phyloP scores from a whole-genome alignment of 2,113 vertebrate species.

The Neofelis nebulosa region DNA sequence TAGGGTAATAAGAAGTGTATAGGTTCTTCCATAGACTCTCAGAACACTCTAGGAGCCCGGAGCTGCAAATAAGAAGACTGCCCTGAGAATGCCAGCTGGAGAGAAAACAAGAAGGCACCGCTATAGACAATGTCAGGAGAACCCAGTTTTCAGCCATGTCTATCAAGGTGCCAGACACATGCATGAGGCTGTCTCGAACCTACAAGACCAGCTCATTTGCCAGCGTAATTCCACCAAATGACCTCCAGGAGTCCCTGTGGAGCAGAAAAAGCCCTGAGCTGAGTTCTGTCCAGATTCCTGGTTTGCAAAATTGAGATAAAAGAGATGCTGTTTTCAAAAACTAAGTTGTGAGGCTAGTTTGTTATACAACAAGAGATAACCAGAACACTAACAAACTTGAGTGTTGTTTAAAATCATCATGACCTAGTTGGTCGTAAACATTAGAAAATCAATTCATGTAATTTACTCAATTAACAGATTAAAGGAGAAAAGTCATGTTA shows the following conservation, averaged over 20 bases:
- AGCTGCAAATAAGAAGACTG: background rate
- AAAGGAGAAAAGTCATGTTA: background rate
- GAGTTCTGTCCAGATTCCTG: background rate
- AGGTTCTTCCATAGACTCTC: background rate
- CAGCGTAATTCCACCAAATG: background rate
- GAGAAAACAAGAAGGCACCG: background rate
- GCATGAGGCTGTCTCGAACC: background rate
- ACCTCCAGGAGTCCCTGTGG: background rate
- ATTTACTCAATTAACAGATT: background rate
- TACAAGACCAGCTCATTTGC: background rate
- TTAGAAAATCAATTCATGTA: background rate
- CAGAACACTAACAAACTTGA: background rate
- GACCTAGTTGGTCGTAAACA: slow-evolving; percentile 1
- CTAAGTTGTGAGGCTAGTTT: background rate
- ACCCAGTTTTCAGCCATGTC: background rate
- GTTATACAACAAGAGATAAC: background rate
- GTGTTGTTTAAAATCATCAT: background rate
- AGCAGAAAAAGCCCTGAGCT: background rate
- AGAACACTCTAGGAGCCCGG: background rate
- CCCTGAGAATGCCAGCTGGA: background rate
- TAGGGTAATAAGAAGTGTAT: background rate
- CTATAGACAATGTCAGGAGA: background rate
- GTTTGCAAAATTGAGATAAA: background rate
- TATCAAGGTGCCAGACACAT: background rate
- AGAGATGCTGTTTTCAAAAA: background rate